Conservation (phyloP, 2,113 vertebrate genomes). For the Cyanoderma ruficeps region DNA sequence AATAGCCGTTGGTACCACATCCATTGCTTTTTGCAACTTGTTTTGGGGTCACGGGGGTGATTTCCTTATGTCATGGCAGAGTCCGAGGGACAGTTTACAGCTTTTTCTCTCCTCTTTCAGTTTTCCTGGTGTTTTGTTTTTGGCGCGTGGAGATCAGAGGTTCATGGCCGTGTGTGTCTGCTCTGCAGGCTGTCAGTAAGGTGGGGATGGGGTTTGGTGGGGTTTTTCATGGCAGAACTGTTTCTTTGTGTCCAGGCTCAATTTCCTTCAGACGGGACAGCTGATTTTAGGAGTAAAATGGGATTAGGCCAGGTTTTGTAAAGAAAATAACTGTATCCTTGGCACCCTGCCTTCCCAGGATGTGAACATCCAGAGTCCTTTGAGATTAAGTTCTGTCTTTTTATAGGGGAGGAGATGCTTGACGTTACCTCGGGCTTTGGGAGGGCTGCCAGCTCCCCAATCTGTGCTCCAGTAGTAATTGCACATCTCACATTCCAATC, state of each 20-base stretch:
- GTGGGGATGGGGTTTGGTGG: not conserved
- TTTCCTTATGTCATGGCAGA: not conserved
- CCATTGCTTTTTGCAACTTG: not conserved
- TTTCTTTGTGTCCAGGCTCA: not conserved
- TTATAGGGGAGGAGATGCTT: not conserved
- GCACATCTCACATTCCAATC: not conserved
- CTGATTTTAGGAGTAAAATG: conserved; percentile 6
- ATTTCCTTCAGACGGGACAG: not conserved
- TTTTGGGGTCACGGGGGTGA: not conserved
- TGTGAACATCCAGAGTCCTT: not conserved
- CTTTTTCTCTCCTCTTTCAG: not conserved
- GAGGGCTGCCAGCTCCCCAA: not conserved
- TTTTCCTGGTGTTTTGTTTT: not conserved
- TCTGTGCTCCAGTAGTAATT: conserved; percentile 10
- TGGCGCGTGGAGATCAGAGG: not conserved
- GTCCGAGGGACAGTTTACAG: not conserved
- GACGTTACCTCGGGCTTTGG: not conserved
- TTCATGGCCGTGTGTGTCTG: not conserved
- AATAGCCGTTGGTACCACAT: not conserved
- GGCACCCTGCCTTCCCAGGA: not conserved
- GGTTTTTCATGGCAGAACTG: not conserved
- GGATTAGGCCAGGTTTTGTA: conserved; percentile 8
- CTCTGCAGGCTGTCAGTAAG: not conserved
- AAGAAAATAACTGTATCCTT: not conserved
- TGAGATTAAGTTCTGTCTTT: not conserved